These are phyloP conservation scores for Nephrotoma flavescens DNA, from an alignment of 2,888 invertebrate genomes.

Conservation along the genomic window DNA sequence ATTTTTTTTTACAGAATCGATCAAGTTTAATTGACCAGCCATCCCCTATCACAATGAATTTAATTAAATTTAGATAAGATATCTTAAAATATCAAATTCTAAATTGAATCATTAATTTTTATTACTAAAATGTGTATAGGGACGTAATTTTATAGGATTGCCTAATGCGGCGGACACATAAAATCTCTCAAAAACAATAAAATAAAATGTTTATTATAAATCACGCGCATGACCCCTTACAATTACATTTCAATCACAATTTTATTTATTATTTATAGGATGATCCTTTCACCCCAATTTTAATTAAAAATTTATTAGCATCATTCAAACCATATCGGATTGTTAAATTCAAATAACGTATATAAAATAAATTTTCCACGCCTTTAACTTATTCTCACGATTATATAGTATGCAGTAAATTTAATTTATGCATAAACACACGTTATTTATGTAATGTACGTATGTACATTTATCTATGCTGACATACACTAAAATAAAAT, in stretches of 20 bases:
- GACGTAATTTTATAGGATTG: neutral
- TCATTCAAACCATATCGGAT: neutral
- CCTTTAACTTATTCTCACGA: neutral
- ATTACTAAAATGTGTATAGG: neutral
- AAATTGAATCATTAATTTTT: neutral
- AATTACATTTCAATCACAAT: neutral
- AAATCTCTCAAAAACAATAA: neutral
- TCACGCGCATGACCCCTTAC: neutral
- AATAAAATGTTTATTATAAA: neutral
- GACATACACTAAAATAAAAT: neutral
- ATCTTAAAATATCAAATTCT: neutral
- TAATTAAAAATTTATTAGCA: neutral
- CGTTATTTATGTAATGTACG: neutral
- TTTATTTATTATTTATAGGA: neutral
- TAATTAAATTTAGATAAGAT: neutral
- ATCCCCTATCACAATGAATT: neutral
- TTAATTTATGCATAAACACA: neutral
- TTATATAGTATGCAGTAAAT: neutral
- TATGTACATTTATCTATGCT: neutral
- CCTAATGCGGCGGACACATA: neutral
- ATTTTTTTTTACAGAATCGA: neutral
- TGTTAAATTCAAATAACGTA: neutral
- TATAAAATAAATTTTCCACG: neutral
- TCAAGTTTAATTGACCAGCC: neutral
- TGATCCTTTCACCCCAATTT: neutral